A percentile compares a stretch with the other conserved stretches of the same genome.
phyloP scores from a whole-genome alignment of 2,888 invertebrate genomes.

The Pyrocoelia pectoralis region DNA sequence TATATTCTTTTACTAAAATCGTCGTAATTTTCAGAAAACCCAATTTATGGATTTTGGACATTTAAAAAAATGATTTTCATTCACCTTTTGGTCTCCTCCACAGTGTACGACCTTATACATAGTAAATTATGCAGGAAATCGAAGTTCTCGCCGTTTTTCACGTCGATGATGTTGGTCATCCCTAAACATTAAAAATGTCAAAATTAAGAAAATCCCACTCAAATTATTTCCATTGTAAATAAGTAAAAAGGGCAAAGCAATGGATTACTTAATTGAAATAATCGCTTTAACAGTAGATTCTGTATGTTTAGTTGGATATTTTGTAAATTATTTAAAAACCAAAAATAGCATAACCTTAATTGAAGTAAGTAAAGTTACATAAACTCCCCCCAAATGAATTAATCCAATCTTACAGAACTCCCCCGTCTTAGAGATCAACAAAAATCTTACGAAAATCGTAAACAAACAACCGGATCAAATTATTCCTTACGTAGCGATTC shows the following conservation, averaged over 20 bases:
- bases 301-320: conserved; percentile 75
- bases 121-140: no score
- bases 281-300: conserved; percentile 78
- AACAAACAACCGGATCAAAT: conserved; percentile 69
- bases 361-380: conserved; percentile 64
- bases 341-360: conserved; percentile 75
- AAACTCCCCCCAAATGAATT: not conserved
- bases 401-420: conserved; percentile 65
- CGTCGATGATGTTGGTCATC: no score
- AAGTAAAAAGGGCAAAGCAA: conserved; percentile 48
- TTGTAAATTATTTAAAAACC: conserved; percentile 77
- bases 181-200: no score
- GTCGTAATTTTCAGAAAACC: no score
- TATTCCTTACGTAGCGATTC: conserved; percentile 77
- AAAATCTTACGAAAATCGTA: conserved; percentile 69
- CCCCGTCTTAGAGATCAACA: conserved; percentile 73
- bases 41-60: no score
- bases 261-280: conserved; percentile 82
- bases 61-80: no score
- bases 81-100: no score
- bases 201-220: no score
- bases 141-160: no score
- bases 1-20: no score
- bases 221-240: no score
- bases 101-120: no score